Base-by-base conservation (phyloP, 2,113 vertebrate species). In the Sebastes schlegelii region DNA sequence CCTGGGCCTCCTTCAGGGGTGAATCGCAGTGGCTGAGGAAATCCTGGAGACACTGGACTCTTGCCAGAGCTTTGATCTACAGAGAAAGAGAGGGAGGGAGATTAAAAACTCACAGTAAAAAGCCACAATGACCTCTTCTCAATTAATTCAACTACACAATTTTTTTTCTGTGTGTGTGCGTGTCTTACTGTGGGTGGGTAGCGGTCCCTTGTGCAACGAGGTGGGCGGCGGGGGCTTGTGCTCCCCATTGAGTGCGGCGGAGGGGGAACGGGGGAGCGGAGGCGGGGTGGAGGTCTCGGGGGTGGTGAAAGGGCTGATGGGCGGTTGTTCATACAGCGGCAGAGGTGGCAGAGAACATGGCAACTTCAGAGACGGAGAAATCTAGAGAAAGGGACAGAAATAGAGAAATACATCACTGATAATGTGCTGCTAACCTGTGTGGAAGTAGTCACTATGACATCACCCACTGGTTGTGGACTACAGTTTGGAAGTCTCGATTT, bases 241-340 rank as follows among this genome's bases (percentile, higher is more conserved):
- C 91, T 97, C 96, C 95, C 98, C 98, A 0, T 97, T 98, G 4
- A 94, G 92, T 43, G 93, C 85, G 5, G 96, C 81, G 1, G 98
- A 98, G 0, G 97, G 97, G 11, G 98, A 98, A 26, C 96, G 95
- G 13, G 97, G 96, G 61, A 99, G 97, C 77, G 94, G 95, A 75
- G 96, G 96, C 4, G 96, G 96, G 1, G 95, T 95, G 84, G 95
- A 95, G 78, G 96, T 97, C 74, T 98, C 97, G 0, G 97, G 98
- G 78, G 97, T 99, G 88, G 96, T 96, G 90, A 96, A 97, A 42
- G 97, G 96, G 85, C 97, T 97, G 88, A 94, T 91, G 66, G 97
- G 96, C 52, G 98, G 98, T 92, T 99, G 98, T 91, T 99, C 98
- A 0, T 99, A 99, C 7, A 99, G 92, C 0, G 98, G 98, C 89